Evolutionary conservation across 2,888 invertebrate genomes (phyloP).

Genomic region (Craniophora ligustri): DNA sequence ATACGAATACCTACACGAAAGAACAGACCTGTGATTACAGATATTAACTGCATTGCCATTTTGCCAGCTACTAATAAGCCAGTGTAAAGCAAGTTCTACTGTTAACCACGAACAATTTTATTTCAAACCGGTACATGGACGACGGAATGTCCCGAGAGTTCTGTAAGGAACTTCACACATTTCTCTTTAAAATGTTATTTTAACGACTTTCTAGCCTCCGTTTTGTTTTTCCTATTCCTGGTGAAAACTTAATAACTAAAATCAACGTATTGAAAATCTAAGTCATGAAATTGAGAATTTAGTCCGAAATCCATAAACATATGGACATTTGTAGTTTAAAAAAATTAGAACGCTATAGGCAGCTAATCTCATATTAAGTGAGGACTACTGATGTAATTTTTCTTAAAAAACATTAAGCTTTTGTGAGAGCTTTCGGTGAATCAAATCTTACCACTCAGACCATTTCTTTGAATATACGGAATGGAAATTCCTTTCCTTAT

Average conservation of each 20-base stretch:
- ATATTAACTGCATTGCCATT: slow-evolving; percentile 20
- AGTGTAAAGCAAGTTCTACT: slow-evolving; percentile 31
- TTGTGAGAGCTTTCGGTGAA: slow-evolving; percentile 11
- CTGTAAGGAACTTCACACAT: slow-evolving; percentile 13
- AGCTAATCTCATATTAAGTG: too few species aligned
- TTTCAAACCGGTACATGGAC: slow-evolving; percentile 49
- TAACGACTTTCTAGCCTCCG: too few species aligned
- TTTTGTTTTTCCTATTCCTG: neutral
- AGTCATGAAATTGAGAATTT: too few species aligned
- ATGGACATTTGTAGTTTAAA: too few species aligned
- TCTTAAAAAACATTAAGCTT: slow-evolving; percentile 18
- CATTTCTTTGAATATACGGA: too few species aligned
- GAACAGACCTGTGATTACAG: slow-evolving; percentile 16
- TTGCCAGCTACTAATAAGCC: slow-evolving; percentile 45
- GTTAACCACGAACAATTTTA: slow-evolving; percentile 36
- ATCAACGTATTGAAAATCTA: too few species aligned
- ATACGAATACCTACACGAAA: too few species aligned
- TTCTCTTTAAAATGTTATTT: neutral
- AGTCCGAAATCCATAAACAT: too few species aligned
- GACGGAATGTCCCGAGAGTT: slow-evolving; percentile 34
- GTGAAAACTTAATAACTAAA: too few species aligned
- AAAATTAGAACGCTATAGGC: too few species aligned
- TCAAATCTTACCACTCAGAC: too few species aligned
- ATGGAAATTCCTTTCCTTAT: too few species aligned
- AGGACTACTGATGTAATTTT: slow-evolving; percentile 1